A percentile compares a stretch with the other conserved stretches of the same genome.
Conservation (phyloP, 2,888 invertebrate genomes). For the Villa cingulata region DNA sequence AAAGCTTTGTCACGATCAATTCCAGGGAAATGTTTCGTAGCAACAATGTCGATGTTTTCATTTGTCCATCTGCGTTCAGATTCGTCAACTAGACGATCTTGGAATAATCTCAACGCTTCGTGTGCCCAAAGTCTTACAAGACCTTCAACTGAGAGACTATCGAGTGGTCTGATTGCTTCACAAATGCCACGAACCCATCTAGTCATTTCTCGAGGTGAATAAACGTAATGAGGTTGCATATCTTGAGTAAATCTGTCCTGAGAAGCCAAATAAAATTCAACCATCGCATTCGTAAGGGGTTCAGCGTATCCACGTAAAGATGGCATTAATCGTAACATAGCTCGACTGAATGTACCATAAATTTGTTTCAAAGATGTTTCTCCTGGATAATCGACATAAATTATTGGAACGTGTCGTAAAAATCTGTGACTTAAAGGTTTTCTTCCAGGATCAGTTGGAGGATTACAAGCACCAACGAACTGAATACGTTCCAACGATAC, state of each 20-base stretch:
- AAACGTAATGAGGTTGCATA: slow-evolving; percentile 99
- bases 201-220: slow-evolving; percentile 98
- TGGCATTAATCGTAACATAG: slow-evolving; percentile 92
- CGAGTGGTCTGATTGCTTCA: slow-evolving; percentile 93
- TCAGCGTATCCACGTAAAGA: slow-evolving; percentile 86
- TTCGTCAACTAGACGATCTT: slow-evolving; percentile 88
- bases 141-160: slow-evolving; percentile 82
- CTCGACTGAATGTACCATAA: slow-evolving; percentile 96
- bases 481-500: slow-evolving; percentile 95
- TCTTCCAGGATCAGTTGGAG: slow-evolving; percentile 97
- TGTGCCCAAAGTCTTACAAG: slow-evolving; percentile 98
- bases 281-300: slow-evolving; percentile 97
- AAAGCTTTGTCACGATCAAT: slow-evolving; percentile 74
- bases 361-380: slow-evolving; percentile 95
- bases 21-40: slow-evolving; percentile 87
- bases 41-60: slow-evolving; percentile 88
- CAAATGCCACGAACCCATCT: slow-evolving; percentile 99
- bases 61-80: slow-evolving; percentile 95
- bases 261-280: slow-evolving; percentile 90
- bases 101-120: slow-evolving; percentile 94
- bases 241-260: slow-evolving; percentile 98
- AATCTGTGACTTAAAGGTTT: slow-evolving; percentile 85
- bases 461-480: slow-evolving; percentile 99
- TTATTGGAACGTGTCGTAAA: slow-evolving; percentile 90
- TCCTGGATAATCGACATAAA: slow-evolving; percentile 99